Evolutionary conservation across 1,140 invertebrate species (phyloP), one percentile per base, ranked within the genome.

Genomic region (Drosophila varians): DNA sequence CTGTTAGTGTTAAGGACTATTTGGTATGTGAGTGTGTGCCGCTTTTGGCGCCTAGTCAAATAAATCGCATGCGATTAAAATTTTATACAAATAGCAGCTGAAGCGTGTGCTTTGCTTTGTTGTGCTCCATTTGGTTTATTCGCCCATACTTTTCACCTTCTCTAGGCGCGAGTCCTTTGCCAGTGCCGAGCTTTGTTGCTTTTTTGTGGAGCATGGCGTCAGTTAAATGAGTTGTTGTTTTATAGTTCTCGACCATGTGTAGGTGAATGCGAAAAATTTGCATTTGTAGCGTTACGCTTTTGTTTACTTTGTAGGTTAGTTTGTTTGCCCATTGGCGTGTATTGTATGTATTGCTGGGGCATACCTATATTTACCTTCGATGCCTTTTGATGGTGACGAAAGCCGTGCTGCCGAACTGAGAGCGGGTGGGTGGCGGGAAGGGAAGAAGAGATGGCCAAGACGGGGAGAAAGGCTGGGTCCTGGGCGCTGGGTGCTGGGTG

Each of bases 221-320:
- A 65, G 61, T 73, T 84, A 86, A 86, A 79, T 86, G 76, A 84
- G 79, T 86, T 84, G 79, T 84, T 78, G 70, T 72, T 82, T n/a
- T 74, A 68, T 74, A 74, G 77, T 82, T 82, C 69, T 73, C n/a
- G 3, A 64, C 38, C 28, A 38, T 52, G 21, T 58, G 25, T 55
- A 56, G 54, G 14, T 43, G 45, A 64, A 66, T 70, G 52, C 40
- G 48, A 34, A 49, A 86, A 86, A 84, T 84, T 84, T 86, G 80
- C 80, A 84, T 84, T 80, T 84, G 61, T 80, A 86, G 38, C 72
- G 76, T 80, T 64, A 76, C 72, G 72, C 72, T 84, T 73, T 86
- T 84, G 80, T 86, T 84, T 84, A 84, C 80, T 84, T 84, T 76
- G 72, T 84, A 76, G 80, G 80, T 84, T 84, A 76, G 80, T 80